phyloP scores from a whole-genome alignment of 2,797 vertebrate genomes.

The Neosilurus mollespiculum region DNA sequence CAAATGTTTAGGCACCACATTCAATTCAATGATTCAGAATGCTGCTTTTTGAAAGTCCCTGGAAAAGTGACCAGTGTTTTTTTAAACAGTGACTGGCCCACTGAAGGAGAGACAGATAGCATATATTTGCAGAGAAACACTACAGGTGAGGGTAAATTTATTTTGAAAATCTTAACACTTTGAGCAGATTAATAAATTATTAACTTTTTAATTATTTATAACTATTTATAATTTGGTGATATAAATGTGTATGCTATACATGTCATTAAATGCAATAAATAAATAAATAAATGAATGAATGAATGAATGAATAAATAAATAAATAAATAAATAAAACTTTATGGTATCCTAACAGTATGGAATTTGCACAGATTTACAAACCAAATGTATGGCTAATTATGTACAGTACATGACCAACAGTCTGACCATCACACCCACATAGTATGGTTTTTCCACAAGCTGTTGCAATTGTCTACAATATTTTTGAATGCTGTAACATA shows the following conservation, averaged over 20 bases:
- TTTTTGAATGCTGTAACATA: too few species aligned
- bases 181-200: not conserved
- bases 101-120: constrained; percentile 88
- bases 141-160: constrained; percentile 75
- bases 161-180: not conserved
- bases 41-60: constrained; percentile 21
- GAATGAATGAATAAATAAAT: too few species aligned
- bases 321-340: not conserved
- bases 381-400: not conserved
- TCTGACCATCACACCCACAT: not conserved
- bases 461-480: too few species aligned
- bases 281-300: too few species aligned
- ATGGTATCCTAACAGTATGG: not conserved
- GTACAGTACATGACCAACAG: not conserved
- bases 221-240: not conserved
- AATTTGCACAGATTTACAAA: not conserved
- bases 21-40: constrained; percentile 4
- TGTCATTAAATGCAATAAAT: too few species aligned
- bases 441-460: too few species aligned
- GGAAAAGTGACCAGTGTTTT: constrained; percentile 39
- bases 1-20: too few species aligned
- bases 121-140: constrained; percentile 84
- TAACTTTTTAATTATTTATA: not conserved
- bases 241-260: too few species aligned
- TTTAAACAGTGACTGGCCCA: constrained; percentile 79